Base-by-base conservation (phyloP, 2,888 invertebrate species). In the Andrena praecox region DNA sequence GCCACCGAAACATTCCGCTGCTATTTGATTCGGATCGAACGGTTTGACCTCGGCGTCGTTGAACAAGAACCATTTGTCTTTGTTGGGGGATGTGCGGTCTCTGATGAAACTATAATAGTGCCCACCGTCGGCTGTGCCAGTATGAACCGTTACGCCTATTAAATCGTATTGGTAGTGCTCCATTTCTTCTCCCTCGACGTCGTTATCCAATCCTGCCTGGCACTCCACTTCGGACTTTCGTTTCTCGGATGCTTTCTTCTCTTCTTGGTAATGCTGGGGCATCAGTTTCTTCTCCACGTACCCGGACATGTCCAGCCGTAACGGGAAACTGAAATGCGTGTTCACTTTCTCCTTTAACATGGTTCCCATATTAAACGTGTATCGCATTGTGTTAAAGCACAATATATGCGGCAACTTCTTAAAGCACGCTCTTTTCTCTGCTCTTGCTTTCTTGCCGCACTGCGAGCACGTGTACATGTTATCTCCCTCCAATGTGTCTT, bases 401-500 rank as follows among this genome's bases (percentile, higher is more conserved):
- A 99, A 95, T 82, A 99, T 98, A 85, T 97, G 97, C 0, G 99
- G 99, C 33, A 99, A 95, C 91, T 98, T 98, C 93, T 98, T 98
- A 94, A 99, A 98, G 93, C 99, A 99, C 0, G 98, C 98, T 85
- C 98, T 96, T 94, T 99, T 99, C 94, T 99, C 99, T 0, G 99
- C 99, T 63, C 99, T 95, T 60, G 99, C 99, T 95, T 99, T 99
- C 91, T 97, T 97, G 6, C 98, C 97, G 93, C 99, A 99, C 90
- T 98, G 98, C 16, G 98, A 98, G 93, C 99, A 99, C 0, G 98
- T 99, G 94, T 99, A 99, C 97, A 99, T 99, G 94, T 99, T 99
- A 94, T 99, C 99, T 63, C 99, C 99, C 94, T 99, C 99, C 0
- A 99, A 94, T 33, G 98, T 99, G 93, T 99, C 99, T 93, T 99